phyloP scores from a whole-genome alignment of 2,888 invertebrate genomes.

The Hartigia nigra region DNA sequence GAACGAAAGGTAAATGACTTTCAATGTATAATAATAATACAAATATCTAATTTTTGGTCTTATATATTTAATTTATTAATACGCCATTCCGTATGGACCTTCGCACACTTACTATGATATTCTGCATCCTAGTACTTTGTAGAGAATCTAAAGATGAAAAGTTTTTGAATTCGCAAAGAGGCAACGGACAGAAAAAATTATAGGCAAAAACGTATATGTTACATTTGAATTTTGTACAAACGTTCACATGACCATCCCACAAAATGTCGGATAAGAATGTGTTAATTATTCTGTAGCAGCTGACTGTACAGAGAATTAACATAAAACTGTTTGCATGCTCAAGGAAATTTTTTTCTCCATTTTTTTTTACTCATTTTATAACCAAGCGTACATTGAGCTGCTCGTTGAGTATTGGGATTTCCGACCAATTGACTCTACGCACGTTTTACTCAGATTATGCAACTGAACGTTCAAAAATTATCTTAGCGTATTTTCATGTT shows the following conservation, averaged over 20 bases:
- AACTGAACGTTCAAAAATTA: neutral
- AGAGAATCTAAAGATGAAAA: neutral
- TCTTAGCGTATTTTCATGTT: neutral
- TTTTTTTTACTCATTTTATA: neutral
- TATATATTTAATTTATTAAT: neutral
- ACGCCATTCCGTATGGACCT: neutral
- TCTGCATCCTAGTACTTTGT: neutral
- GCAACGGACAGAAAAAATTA: neutral
- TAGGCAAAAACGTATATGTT: neutral
- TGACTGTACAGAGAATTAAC: neutral
- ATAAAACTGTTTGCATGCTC: neutral
- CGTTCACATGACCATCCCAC: neutral
- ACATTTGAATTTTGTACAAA: neutral
- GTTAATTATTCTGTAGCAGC: neutral
- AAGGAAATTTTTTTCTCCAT: neutral
- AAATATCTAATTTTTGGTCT: neutral
- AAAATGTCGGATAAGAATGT: neutral
- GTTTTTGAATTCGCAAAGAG: neutral
- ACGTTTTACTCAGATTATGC: neutral
- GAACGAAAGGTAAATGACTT: slow-evolving; percentile 59
- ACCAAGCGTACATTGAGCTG: neutral
- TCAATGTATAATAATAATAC: neutral
- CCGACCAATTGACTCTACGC: neutral
- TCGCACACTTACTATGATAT: neutral
- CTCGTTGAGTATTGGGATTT: neutral